Evolutionary conservation across 1,140 invertebrate genomes (phyloP).

Genomic region (Papilio xuthus): DNA sequence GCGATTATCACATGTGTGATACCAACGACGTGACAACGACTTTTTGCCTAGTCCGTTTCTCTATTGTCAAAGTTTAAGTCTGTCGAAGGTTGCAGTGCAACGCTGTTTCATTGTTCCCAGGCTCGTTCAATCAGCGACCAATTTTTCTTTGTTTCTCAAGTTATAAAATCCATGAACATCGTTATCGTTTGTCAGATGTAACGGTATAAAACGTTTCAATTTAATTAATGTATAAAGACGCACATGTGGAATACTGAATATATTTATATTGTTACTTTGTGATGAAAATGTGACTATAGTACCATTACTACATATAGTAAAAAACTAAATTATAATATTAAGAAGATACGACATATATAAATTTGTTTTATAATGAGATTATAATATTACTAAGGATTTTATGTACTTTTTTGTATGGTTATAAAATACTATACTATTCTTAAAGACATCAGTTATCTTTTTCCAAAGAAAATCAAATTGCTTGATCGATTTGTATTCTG

Average conservation of each 20-base stretch:
- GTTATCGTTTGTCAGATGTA: conserved; percentile 21
- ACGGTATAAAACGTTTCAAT: neutral
- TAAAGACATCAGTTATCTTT: too few species aligned
- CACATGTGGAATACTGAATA: neutral
- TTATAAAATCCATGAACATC: conserved; percentile 14
- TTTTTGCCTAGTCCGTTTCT: neutral
- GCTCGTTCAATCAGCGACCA: conserved; percentile 27
- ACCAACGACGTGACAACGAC: neutral
- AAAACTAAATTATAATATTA: too few species aligned
- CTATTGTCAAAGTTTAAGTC: neutral
- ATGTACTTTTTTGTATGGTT: too few species aligned
- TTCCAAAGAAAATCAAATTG: neutral
- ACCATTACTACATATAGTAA: too few species aligned
- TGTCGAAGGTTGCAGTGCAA: conserved; percentile 41
- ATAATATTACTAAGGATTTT: too few species aligned
- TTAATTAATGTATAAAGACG: neutral
- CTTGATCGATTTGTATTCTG: neutral
- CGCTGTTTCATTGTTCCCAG: conserved; percentile 34
- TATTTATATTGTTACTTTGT: neutral
- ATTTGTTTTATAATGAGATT: too few species aligned
- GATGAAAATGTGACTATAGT: neutral
- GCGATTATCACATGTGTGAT: neutral
- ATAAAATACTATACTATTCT: too few species aligned
- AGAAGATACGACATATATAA: too few species aligned
- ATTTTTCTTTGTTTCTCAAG: conserved; percentile 25